A percentile compares a stretch with the other conserved stretches of the same genome.
Evolutionary conservation across 2,888 invertebrate genomes (phyloP).

Genomic region (Erpobdella octoculata): DNA sequence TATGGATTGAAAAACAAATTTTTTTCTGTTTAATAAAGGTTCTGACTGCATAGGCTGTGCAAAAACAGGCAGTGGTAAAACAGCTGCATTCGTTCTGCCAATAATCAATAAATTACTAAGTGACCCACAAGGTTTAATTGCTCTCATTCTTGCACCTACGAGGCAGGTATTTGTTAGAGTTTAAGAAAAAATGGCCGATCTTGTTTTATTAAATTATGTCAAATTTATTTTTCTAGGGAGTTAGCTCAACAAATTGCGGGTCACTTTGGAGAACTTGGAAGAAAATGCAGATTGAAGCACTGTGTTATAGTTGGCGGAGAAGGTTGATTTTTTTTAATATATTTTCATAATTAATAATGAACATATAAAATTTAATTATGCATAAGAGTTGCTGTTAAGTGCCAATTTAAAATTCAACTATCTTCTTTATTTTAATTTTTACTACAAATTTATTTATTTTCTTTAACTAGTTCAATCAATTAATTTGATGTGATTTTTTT

Average conservation of each 20-base stretch:
- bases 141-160: slow-evolving; percentile 86
- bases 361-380: too few relatives aligned
- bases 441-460: not conserved
- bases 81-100: slow-evolving; percentile 89
- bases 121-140: slow-evolving; percentile 92
- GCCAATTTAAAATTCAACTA: not conserved
- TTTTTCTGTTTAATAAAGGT: slow-evolving; percentile 53
- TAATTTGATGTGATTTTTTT: not conserved
- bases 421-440: not conserved
- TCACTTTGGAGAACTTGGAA: slow-evolving; percentile 84
- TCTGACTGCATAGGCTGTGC: slow-evolving; percentile 88
- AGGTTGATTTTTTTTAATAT: too few relatives aligned
- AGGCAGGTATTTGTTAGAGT: slow-evolving; percentile 53
- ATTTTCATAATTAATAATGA: too few relatives aligned
- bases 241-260: slow-evolving; percentile 71
- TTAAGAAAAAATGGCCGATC: too few relatives aligned
- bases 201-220: not conserved
- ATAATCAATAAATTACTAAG: slow-evolving; percentile 81
- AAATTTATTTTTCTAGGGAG: slow-evolving; percentile 41
- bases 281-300: slow-evolving; percentile 72
- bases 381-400: too few relatives aligned
- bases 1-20: not conserved
- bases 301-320: slow-evolving; percentile 88
- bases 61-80: slow-evolving; percentile 96
- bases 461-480: not conserved